Evolutionary conservation across 1,140 invertebrate genomes (phyloP).

Genomic region (Whitmania pigra): DNA sequence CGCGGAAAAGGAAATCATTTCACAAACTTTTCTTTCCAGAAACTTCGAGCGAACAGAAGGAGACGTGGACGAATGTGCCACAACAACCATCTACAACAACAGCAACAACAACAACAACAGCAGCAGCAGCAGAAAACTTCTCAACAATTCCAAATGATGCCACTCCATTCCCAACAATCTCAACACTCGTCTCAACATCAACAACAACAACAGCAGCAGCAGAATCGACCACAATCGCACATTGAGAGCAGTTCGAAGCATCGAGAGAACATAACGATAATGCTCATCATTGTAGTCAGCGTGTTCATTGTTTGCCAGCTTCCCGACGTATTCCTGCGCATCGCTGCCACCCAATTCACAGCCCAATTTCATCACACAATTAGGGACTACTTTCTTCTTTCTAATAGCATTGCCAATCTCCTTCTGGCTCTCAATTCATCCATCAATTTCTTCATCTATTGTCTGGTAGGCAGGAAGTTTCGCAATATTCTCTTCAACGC

Average conservation of each 20-base stretch:
- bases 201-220: not conserved
- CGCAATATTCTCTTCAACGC: slow-evolving; percentile 19
- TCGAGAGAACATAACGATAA: slow-evolving; percentile 25
- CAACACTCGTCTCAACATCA: not conserved
- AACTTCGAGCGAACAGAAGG: too few species aligned
- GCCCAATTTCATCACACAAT: not conserved
- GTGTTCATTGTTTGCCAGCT: slow-evolving; percentile 24
- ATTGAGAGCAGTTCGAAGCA: slow-evolving; percentile 13
- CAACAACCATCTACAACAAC: too few species aligned
- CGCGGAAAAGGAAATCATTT: too few species aligned
- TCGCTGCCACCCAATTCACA: slow-evolving; percentile 13
- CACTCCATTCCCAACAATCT: not conserved
- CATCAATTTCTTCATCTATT: slow-evolving; percentile 24
- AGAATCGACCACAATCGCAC: slow-evolving; percentile 2
- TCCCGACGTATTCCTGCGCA: slow-evolving; percentile 21
- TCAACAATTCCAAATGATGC: not conserved
- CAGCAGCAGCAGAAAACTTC: too few species aligned
- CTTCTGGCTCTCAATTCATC: slow-evolving; percentile 24
- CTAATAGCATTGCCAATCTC: slow-evolving; percentile 19
- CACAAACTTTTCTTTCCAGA: too few species aligned
- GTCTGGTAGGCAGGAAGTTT: slow-evolving; percentile 20
- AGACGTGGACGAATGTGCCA: too few species aligned
- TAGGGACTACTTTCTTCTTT: slow-evolving; percentile 1
- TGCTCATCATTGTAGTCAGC: slow-evolving; percentile 24
- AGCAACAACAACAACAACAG: too few species aligned